phyloP scores from a whole-genome alignment of 2,888 invertebrate species.

The Athetis lepigone region DNA sequence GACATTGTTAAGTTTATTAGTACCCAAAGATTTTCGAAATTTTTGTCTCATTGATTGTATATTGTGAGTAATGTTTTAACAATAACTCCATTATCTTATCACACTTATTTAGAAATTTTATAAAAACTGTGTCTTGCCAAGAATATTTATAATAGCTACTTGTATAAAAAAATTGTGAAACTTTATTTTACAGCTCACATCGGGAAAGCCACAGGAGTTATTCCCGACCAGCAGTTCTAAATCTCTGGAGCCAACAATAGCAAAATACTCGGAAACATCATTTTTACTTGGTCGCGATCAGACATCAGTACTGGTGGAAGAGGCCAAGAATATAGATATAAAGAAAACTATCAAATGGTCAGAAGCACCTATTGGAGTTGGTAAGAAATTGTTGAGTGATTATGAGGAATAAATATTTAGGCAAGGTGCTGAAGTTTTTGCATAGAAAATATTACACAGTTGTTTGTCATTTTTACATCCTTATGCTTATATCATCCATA shows the following conservation, averaged over 20 bases:
- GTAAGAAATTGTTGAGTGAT: constrained; percentile 77
- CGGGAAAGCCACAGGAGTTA: constrained; percentile 94
- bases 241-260: constrained; percentile 95
- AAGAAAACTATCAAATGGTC: constrained; percentile 95
- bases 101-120: background rate
- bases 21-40: background rate
- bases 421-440: no score
- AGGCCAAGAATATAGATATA: constrained; percentile 86
- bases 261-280: constrained; percentile 93
- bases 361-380: constrained; percentile 93
- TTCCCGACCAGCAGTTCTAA: constrained; percentile 95
- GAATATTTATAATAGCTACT: background rate
- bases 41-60: no score
- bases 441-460: no score
- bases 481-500: no score
- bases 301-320: constrained; percentile 96
- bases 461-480: no score
- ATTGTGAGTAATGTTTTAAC: no score
- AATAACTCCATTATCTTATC: no score
- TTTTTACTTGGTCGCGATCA: constrained; percentile 97
- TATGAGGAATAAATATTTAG: no score
- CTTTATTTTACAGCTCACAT: constrained; percentile 76
- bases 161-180: background rate
- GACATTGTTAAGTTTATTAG: background rate
- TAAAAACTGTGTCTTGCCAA: no score